Base-by-base conservation (phyloP, 2,797 vertebrate species). In the Pangasius krempfi region DNA sequence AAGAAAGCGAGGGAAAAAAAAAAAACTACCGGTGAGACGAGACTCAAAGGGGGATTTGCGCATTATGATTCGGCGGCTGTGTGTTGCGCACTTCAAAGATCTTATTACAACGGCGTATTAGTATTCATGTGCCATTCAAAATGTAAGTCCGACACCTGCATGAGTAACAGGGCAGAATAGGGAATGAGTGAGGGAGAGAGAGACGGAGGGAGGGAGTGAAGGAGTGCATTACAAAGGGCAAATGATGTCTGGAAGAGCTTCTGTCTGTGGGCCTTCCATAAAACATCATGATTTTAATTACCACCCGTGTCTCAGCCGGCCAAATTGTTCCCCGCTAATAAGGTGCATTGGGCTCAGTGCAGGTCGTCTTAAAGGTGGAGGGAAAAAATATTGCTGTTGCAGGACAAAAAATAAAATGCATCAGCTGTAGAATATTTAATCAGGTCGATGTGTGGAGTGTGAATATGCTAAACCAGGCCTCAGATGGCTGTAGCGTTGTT, bases 51-150 rank as follows among this genome's bases (percentile, higher is more conserved):
- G 91, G 91, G 95, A 95, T 95, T 96, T 94, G 95, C 94, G 93
- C 92, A 94, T 95, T 96, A 93, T 94, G 95, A 96, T 96, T 96
- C 93, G 89, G 92, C 76, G 93, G 94, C 95, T 93, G 93, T 94
- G 95, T 95, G 94, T 95, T 96, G 94, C 95, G 94, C 93, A 96
- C 94, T 94, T 96, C 94, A 97, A 97, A 97, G 93, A 89, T 93
- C 89, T 91, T 95, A 96, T 96, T 96, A 95, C 93, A 96, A 95
- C 88, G 91, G 86, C 89, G 88, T 93, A 96, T 97, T 96, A 96
- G 95, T 95, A 97, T 95, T 97, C 95, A 96, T 92, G 94, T 95
- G 94, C 94, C 95, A 94, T 96, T 97, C 95, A 95, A 92, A 90
- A 92, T 90, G 80, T 88, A 88, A 92, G 94, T 93, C 93, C 94